phyloP scores from a whole-genome alignment of 2,888 invertebrate genomes.

The Ophraella communa region DNA sequence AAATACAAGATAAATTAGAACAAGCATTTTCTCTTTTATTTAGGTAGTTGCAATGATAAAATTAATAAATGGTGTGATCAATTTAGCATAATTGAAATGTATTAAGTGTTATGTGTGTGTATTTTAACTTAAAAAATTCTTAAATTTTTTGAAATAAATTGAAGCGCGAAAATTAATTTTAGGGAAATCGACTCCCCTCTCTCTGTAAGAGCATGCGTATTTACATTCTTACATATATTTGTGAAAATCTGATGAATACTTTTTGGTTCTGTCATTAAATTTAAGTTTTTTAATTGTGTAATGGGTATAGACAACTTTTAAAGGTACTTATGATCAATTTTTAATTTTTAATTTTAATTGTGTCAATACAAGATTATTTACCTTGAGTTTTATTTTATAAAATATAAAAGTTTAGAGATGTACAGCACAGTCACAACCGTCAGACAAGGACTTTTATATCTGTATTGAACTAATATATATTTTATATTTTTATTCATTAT shows the following conservation, averaged over 20 bases:
- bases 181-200: constrained; percentile 37
- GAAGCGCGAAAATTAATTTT: constrained; percentile 38
- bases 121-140: constrained; percentile 11
- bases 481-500: constrained; percentile 28
- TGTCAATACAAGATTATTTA: constrained; percentile 20
- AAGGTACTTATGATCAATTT: constrained; percentile 46
- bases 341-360: constrained; percentile 36
- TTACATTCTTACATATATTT: constrained; percentile 46
- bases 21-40: background rate
- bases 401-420: constrained; percentile 36
- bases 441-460: constrained; percentile 39
- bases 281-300: constrained; percentile 45
- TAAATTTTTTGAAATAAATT: constrained; percentile 22
- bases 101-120: background rate
- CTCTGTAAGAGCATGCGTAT: constrained; percentile 44
- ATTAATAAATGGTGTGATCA: background rate
- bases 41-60: background rate
- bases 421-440: constrained; percentile 39
- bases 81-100: background rate
- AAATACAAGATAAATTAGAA: background rate
- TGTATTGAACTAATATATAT: constrained; percentile 29
- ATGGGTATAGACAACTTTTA: constrained; percentile 27
- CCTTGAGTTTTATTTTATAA: constrained; percentile 38
- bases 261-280: constrained; percentile 52
- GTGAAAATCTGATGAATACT: constrained; percentile 43